These are phyloP conservation scores for Dermolepida albohirtum DNA, from an alignment of 2,888 invertebrate genomes.

Conservation along the genomic window DNA sequence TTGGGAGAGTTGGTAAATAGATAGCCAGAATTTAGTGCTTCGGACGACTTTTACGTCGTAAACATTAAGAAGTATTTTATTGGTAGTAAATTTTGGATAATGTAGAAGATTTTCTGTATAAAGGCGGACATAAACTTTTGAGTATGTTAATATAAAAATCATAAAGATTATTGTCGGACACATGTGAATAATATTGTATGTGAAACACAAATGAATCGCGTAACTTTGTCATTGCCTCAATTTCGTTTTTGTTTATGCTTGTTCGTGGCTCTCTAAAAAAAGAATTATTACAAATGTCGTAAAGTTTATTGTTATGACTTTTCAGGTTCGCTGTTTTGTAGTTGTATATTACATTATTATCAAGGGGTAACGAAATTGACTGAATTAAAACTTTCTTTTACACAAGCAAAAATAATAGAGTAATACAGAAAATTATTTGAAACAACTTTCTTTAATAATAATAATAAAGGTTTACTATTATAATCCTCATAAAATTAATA, in stretches of 20 bases:
- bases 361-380: too few relatives aligned
- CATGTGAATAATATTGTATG: slow-evolving; percentile 4
- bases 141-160: slow-evolving; percentile 8
- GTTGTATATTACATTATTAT: neutral
- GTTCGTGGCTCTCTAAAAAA: slow-evolving; percentile 5
- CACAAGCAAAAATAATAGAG: too few relatives aligned
- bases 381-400: too few relatives aligned
- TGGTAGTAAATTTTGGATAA: slow-evolving; percentile 7
- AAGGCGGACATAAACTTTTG: neutral
- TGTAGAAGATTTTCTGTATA: slow-evolving; percentile 1
- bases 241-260: slow-evolving; percentile 12
- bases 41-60: slow-evolving; percentile 1
- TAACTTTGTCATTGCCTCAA: slow-evolving; percentile 7
- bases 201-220: slow-evolving; percentile 4
- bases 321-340: neutral
- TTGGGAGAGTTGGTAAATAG: neutral
- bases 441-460: too few relatives aligned
- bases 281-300: neutral
- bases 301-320: slow-evolving; percentile 21
- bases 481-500: too few relatives aligned
- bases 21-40: slow-evolving; percentile 3
- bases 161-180: slow-evolving; percentile 13
- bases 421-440: too few relatives aligned
- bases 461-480: too few relatives aligned
- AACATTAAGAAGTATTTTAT: slow-evolving; percentile 16